A percentile compares a stretch with the other conserved stretches of the same genome.
phyloP scores from a whole-genome alignment of 2,888 invertebrate genomes.

The Acronicta psi region DNA sequence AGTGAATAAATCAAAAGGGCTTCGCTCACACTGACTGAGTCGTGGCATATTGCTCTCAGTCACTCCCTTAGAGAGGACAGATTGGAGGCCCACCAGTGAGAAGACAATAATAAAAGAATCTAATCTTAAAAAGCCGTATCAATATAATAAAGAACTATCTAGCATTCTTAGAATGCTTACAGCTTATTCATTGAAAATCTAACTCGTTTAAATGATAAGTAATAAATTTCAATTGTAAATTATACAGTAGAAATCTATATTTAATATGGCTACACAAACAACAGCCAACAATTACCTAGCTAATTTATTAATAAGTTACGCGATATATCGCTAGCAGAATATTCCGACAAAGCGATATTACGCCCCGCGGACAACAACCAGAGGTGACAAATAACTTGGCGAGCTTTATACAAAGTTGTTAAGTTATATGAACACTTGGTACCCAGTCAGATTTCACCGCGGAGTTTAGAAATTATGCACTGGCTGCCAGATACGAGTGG shows the following conservation, averaged over 20 bases:
- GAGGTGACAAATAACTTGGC: slow-evolving; percentile 53
- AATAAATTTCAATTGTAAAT: slow-evolving; percentile 6
- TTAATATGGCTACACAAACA: slow-evolving; percentile 10
- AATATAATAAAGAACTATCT: no score
- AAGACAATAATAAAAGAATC: no score
- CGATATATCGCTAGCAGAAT: slow-evolving; percentile 16
- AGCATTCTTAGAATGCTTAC: no score
- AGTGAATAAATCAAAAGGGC: not conserved
- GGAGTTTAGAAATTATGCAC: slow-evolving; percentile 71
- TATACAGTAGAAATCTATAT: not conserved
- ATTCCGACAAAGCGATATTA: slow-evolving; percentile 14
- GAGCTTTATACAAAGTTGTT: slow-evolving; percentile 50
- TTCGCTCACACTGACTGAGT: not conserved
- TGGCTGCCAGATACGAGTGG: slow-evolving; percentile 62
- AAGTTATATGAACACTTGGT: slow-evolving; percentile 54
- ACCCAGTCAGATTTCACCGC: slow-evolving; percentile 54
- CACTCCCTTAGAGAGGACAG: not conserved
- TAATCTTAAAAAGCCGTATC: no score
- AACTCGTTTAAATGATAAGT: not conserved
- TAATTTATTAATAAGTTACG: slow-evolving; percentile 19
- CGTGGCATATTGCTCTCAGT: not conserved
- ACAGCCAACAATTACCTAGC: slow-evolving; percentile 4
- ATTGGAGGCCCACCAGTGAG: not conserved
- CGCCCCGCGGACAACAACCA: slow-evolving; percentile 29
- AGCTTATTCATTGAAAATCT: no score